Evolutionary conservation across 2,797 vertebrate species (phyloP).

Genomic region (Enteromius viviparus): DNA sequence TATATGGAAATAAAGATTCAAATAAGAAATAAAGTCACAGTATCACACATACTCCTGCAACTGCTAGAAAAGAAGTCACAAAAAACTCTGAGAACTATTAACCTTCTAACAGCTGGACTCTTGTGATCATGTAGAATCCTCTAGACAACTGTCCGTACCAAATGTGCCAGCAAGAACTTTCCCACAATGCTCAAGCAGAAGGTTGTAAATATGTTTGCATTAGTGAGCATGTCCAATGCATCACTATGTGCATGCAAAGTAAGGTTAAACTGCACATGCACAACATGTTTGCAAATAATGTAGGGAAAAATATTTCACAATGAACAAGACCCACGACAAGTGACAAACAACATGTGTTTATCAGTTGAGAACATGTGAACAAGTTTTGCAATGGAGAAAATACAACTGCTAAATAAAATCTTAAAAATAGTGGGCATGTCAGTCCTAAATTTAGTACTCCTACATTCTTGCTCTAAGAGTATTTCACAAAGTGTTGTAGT

Average conservation of each 20-base stretch:
- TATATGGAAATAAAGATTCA: not conserved
- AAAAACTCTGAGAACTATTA: slow-evolving; percentile 12
- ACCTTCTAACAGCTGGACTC: slow-evolving; percentile 64
- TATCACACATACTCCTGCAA: not conserved
- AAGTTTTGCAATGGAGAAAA: not conserved
- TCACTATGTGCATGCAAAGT: slow-evolving; percentile 13
- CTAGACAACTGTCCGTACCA: slow-evolving; percentile 65
- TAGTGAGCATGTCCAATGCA: slow-evolving; percentile 18
- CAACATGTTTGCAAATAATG: slow-evolving; percentile 24
- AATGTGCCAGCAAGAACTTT: slow-evolving; percentile 65
- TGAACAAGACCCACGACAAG: slow-evolving; percentile 5
- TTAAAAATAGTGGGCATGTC: too few relatives aligned
- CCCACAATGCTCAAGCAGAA: slow-evolving; percentile 61
- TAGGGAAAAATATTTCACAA: slow-evolving; percentile 6
- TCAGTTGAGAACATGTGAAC: slow-evolving; percentile 17
- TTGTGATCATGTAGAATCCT: slow-evolving; percentile 48
- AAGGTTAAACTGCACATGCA: not conserved
- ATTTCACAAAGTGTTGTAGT: too few relatives aligned
- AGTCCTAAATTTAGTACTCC: too few relatives aligned
- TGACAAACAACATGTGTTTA: slow-evolving; percentile 16
- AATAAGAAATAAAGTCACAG: not conserved
- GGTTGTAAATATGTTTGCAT: slow-evolving; percentile 34
- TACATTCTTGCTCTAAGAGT: too few relatives aligned
- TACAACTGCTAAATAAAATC: too few relatives aligned
- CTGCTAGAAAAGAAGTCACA: not conserved